Base-by-base conservation (phyloP, 2,113 vertebrate species). In the Rousettus leschenaultii region DNA sequence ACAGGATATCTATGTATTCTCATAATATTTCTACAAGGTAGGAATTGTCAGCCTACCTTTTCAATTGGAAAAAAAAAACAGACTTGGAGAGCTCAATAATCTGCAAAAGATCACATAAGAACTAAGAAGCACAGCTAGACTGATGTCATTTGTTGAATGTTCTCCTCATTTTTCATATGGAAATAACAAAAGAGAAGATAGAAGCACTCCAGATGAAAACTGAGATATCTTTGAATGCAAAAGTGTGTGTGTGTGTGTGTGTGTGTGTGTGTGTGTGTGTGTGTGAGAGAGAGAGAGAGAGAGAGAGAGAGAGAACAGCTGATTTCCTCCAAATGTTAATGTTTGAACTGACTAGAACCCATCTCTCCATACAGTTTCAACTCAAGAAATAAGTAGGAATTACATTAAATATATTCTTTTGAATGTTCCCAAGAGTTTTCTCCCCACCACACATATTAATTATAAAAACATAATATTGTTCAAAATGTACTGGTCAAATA, bases 401-500 rank as follows among this genome's bases (percentile, higher is more conserved):
- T 85, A 53, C 3, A 86, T 35, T 33, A 30, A 85, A 65, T 15
- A 43, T 21, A 61, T 83, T 92, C 7, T 15, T 85, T 63, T 78
- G 51, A 83, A 9, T 85, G 73, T 94, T 24, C 28, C 53, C 12
- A 95, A 51, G 4, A 82, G 16, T 26, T 30, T 30, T 55, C 3
- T 9, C 43, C 35, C 16, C 55, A 61, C 30, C 0, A 74, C 2
- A 57, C 16, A 70, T 16, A 73, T 38, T 84, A 26, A 90, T 85
- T 89, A 87, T 43, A 83, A 94, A 93, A 83, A 35, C 30, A 65
- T 45, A 77, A 61, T 84, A 86, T 80, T 91, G n/a, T 18, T 91
- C 35, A 94, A 82, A 92, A 83, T 43, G 21, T 24, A 59, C 3
- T 70, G 12, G 14, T 61, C 26, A 63, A 85, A 51, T 84, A 87